A percentile compares a stretch with the other conserved stretches of the same genome.
Conservation (phyloP, 2,797 vertebrate species). For the Vipera ursinii region DNA sequence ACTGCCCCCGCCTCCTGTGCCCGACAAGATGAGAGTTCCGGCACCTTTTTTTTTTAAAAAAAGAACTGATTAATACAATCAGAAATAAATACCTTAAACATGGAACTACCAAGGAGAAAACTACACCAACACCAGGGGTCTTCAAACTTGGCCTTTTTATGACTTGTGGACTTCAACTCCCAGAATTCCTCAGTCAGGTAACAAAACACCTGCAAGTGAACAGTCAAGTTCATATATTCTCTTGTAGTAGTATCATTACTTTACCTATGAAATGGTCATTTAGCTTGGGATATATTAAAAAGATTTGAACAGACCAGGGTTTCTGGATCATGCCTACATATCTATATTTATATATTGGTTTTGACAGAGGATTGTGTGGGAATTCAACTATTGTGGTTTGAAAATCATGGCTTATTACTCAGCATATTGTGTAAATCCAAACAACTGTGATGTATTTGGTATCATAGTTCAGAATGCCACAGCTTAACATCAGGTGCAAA, state of each 20-base stretch:
- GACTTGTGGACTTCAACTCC: no score
- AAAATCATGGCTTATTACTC: background rate
- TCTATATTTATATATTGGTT: background rate
- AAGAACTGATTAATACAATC: no score
- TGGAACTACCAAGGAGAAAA: no score
- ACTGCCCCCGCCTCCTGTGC: no score
- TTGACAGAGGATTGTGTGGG: background rate
- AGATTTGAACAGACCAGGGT: background rate
- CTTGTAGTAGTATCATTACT: background rate
- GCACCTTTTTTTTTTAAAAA: no score
- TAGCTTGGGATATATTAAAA: background rate
- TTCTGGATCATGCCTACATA: background rate
- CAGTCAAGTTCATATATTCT: background rate
- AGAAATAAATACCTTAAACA: no score
- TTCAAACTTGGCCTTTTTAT: no score
- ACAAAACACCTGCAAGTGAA: background rate
- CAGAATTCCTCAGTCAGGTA: background rate
- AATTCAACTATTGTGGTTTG: background rate
- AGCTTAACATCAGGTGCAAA: background rate
- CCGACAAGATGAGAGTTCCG: no score
- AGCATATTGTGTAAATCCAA: background rate
- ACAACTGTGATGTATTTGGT: background rate
- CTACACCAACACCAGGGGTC: no score
- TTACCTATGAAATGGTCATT: background rate
- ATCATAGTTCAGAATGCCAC: background rate